Evolutionary conservation across 2,113 vertebrate genomes (phyloP), one percentile per base, ranked within the genome.

Genomic region (Loxodonta africana): DNA sequence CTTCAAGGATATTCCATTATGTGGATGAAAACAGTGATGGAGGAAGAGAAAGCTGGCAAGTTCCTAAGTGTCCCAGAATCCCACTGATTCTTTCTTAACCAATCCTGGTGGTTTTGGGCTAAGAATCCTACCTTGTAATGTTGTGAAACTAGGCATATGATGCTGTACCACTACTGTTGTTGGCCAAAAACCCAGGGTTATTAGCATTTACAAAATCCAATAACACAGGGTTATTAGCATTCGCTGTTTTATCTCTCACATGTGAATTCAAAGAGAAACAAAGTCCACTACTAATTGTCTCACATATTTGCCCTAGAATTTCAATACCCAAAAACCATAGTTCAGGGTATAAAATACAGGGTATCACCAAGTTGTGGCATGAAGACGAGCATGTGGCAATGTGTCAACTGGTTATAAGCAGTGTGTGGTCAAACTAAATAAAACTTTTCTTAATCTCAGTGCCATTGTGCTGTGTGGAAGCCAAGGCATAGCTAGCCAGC

Each of bases 311-410:
- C 46, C 48, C 97, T 96, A 93, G 63, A 74, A 69, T 77, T 96
- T 53, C 91, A 96, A 80, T 37, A 37, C 37, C 37, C 37, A 37
- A 37, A 37, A 37, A 37, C 37, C 37, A 37, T 84, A 96, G 96
- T 98, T 90, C 80, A 83, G 90, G 97, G 28, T 78, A 95, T 20
- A 88, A 97, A 97, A 92, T 86, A 69, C 30, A 97, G 83, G 84
- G 86, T 86, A 92, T 94, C 92, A 95, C 73, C 91, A 97, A 97
- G 93, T 84, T 88, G 86, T 96, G 89, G 88, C 37, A 97, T 74
- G 14, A 33, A 87, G 53, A 91, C 77, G 8, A 53, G 11, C 17
- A 60, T 41, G 37, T 48, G 63, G 37, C 63, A 88, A 7, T 95
- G 18, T 85, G 48, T 94, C 57, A 82, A 0, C 23, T 71, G 51